These are phyloP conservation scores for Odontamblyopus rebecca DNA, from an alignment of 2,797 vertebrate species.

Conservation along the genomic window DNA sequence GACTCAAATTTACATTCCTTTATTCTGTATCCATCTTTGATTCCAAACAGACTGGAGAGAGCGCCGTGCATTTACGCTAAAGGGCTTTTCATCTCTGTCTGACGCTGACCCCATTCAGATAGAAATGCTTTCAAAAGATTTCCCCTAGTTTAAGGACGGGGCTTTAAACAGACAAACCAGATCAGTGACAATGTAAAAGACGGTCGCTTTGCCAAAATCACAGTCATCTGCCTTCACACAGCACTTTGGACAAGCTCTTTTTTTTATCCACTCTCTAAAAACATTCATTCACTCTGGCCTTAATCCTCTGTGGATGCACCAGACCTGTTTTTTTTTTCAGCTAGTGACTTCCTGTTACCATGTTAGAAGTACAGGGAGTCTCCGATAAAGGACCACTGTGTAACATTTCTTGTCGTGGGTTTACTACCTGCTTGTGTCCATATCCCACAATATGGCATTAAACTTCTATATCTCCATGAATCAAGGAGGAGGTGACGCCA, in stretches of 20 bases:
- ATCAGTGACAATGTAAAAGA: constrained; percentile 55
- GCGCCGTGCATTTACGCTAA: not conserved
- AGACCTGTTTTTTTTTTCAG: not conserved
- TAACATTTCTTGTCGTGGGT: too few species aligned
- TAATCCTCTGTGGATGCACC: constrained; percentile 31
- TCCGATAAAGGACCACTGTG: too few species aligned
- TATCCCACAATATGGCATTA: too few species aligned
- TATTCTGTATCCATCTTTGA: not conserved
- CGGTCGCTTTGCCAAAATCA: constrained; percentile 51
- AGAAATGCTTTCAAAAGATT: constrained; percentile 27
- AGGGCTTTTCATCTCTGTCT: not conserved
- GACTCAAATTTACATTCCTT: too few species aligned
- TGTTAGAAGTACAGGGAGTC: not conserved
- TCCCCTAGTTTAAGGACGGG: constrained; percentile 12
- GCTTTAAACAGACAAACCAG: constrained; percentile 31
- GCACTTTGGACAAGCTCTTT: constrained; percentile 54
- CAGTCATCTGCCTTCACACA: constrained; percentile 66
- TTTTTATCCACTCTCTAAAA: constrained; percentile 55
- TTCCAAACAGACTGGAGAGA: constrained; percentile 3
- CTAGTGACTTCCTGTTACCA: too few species aligned
- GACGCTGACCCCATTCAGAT: constrained; percentile 20
- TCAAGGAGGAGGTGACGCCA: too few species aligned
- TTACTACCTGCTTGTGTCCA: too few species aligned
- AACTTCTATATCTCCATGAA: too few species aligned
- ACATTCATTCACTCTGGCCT: constrained; percentile 34